Conservation (phyloP, 1,140 invertebrate species). For the Delia radicum region DNA sequence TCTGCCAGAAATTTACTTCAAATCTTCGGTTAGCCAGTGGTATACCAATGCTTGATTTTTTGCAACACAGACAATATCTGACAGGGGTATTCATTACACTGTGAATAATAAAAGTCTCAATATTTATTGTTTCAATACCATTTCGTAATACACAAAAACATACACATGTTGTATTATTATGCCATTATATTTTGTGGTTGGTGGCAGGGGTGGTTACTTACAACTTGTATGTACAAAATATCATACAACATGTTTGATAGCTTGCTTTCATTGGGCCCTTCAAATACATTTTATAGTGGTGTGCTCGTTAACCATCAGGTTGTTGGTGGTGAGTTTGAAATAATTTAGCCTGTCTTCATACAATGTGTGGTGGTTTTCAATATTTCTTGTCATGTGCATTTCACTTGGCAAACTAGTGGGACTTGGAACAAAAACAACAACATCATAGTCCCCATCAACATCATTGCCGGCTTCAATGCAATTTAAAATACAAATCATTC, state of each 20-base stretch:
- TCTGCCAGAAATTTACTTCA: too few relatives aligned
- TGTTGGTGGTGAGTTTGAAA: conserved; percentile 10
- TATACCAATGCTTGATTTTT: too few relatives aligned
- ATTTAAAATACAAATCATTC: conserved; percentile 1
- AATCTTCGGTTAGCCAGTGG: too few relatives aligned
- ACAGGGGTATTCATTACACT: too few relatives aligned
- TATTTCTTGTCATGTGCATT: conserved; percentile 10
- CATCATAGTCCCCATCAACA: neutral
- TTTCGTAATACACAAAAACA: neutral
- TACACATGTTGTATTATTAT: neutral
- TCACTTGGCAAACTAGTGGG: conserved; percentile 16
- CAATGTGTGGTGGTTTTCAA: neutral
- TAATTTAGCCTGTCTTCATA: neutral
- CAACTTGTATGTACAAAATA: neutral
- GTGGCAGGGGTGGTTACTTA: neutral
- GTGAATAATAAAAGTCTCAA: too few relatives aligned
- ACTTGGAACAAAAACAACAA: conserved; percentile 1
- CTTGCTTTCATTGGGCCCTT: neutral
- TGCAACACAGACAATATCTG: too few relatives aligned
- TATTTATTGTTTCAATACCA: neutral
- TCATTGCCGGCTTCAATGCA: conserved; percentile 1
- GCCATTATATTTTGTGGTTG: neutral
- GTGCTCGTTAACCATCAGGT: neutral
- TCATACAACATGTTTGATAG: neutral
- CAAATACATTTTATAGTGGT: neutral